These are phyloP conservation scores for Drosophila equinoxialis DNA, from an alignment of 1,140 invertebrate species.

Conservation along the genomic window DNA sequence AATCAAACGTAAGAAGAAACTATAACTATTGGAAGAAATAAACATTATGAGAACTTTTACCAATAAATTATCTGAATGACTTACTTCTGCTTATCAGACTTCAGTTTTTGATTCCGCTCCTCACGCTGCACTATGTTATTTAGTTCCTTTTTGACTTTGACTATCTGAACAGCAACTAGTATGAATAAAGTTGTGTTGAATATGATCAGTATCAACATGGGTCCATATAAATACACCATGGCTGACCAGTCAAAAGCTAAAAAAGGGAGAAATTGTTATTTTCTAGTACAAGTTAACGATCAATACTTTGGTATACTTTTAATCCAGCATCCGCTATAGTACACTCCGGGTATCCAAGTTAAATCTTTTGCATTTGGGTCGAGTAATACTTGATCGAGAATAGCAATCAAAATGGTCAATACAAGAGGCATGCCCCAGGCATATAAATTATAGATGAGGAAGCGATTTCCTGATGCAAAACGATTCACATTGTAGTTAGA, in stretches of 20 bases:
- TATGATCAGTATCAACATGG: slow-evolving; percentile 87
- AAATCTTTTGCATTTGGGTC: slow-evolving; percentile 19
- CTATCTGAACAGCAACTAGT: slow-evolving; percentile 84
- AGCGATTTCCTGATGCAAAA: slow-evolving; percentile 72
- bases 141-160: slow-evolving; percentile 84
- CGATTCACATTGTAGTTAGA: slow-evolving; percentile 61
- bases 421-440: slow-evolving; percentile 87
- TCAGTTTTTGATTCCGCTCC: slow-evolving; percentile 23
- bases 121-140: background rate
- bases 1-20: slow-evolving; percentile 88
- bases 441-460: slow-evolving; percentile 87
- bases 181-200: slow-evolving; percentile 89
- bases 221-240: slow-evolving; percentile 89
- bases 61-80: too few species aligned
- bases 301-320: slow-evolving; percentile 79
- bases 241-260: slow-evolving; percentile 68
- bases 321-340: slow-evolving; percentile 85
- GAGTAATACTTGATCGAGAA: slow-evolving; percentile 53
- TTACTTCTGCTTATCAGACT: slow-evolving; percentile 49
- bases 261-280: background rate
- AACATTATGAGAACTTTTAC: background rate
- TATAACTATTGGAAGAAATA: slow-evolving; percentile 84
- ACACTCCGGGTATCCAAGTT: slow-evolving; percentile 84
- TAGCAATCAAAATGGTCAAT: slow-evolving; percentile 82
- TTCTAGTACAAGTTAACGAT: background rate